A percentile compares a stretch with the other conserved stretches of the same genome.
Evolutionary conservation across 2,888 invertebrate genomes (phyloP).

Genomic region (Hypselothyrea guttata): DNA sequence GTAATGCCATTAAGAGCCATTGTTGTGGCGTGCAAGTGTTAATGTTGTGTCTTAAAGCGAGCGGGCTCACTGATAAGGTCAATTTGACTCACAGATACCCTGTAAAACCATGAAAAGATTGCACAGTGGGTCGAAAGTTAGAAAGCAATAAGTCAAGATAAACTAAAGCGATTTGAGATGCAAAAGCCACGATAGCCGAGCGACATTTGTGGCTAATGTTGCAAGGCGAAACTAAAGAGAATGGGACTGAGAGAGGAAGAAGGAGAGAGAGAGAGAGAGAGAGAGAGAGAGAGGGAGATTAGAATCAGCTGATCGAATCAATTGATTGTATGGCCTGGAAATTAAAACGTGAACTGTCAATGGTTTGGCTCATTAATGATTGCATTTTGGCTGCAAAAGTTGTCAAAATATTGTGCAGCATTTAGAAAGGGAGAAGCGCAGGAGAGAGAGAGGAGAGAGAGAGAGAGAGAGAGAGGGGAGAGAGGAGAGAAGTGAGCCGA

Average conservation of each 20-base stretch:
- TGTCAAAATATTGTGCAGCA: constrained; percentile 52
- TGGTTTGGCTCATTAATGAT: constrained; percentile 43
- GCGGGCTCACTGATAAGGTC: too few species aligned
- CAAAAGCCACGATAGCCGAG: constrained; percentile 18
- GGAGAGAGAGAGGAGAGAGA: neutral
- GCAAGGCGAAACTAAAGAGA: constrained; percentile 17
- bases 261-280: constrained; percentile 14
- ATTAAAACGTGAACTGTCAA: constrained; percentile 30
- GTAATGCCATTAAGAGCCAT: too few species aligned
- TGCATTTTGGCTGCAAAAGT: constrained; percentile 24
- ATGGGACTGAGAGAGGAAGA: constrained; percentile 37
- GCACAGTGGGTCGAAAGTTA: neutral
- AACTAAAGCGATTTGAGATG: neutral
- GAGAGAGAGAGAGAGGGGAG: neutral
- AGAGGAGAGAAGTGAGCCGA: neutral
- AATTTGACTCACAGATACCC: too few species aligned
- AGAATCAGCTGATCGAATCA: constrained; percentile 40
- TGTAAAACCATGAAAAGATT: too few species aligned
- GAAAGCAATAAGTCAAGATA: too few species aligned
- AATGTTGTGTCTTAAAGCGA: too few species aligned
- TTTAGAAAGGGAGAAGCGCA: neutral
- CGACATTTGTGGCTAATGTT: constrained; percentile 51
- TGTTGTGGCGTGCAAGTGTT: too few species aligned
- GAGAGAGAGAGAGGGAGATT: constrained; percentile 24
- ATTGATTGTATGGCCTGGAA: constrained; percentile 6